Evolutionary conservation across 2,888 invertebrate species (phyloP), one percentile per base, ranked within the genome.

Genomic region (Cynaeus angustus): DNA sequence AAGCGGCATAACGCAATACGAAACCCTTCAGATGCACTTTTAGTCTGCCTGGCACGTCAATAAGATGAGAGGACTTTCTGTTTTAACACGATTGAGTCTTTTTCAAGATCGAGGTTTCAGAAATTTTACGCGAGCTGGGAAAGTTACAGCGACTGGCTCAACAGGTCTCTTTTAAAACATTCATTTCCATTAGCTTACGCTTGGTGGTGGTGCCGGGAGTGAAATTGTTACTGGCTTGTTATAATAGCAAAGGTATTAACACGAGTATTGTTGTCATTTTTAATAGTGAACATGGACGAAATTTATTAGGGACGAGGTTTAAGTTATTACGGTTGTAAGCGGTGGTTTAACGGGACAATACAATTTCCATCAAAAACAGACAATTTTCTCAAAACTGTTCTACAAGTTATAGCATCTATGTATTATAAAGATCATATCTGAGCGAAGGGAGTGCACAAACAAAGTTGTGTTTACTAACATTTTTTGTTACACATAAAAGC

Each of bases 111-210:
- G n/a, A 33, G 1, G 33, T 6, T 9, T 33, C 6, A n/a, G 33
- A 33, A 33, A 33, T 33, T 33, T 12, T 33, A 33, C n/a, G 7
- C 33, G 33, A 33, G 33, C 6, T 1, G 37, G 10, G 21, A 26
- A 52, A 52, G 52, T 28, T 41, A 13, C n/a, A 41, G 10, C 5
- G 53, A 12, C 10, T 30, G 30, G 16, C 59, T 67, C 70, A 72
- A 70, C 70, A 67, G 70, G 70, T 70, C 38, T 45, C 64, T 58
- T 64, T 72, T 72, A 56, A 70, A 68, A 67, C 70, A 70, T 70
- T 72, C 67, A 72, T 70, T 64, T 67, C 61, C 67, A 67, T 67
- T 61, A 45, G 59, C 13, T 41, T 6, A 41, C 43, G 13, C 9
- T 33, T 33, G 41, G 41, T 14, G 45, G 41, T 10, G 30, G 12